Evolutionary conservation across 2,888 invertebrate genomes (phyloP).

Genomic region (Drosophila seclusa): DNA sequence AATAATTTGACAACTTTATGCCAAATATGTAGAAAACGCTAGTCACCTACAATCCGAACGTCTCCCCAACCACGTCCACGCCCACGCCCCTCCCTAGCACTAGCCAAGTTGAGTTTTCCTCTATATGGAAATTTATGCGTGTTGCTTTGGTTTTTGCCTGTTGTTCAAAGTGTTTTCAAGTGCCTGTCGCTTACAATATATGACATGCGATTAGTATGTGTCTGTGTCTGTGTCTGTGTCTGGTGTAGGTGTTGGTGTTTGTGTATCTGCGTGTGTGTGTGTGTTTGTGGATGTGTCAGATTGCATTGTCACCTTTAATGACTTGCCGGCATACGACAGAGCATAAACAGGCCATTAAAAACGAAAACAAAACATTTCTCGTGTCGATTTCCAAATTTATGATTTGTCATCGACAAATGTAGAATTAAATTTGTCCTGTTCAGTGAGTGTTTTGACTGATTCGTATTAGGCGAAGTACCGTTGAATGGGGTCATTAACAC

Average conservation of each 20-base stretch:
- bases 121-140: conserved; percentile 59
- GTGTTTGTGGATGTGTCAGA: conserved; percentile 42
- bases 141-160: conserved; percentile 46
- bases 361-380: conserved; percentile 39
- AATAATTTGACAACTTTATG: conserved; percentile 63
- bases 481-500: conserved; percentile 24
- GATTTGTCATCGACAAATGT: conserved; percentile 45
- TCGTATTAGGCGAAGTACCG: conserved; percentile 8
- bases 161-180: conserved; percentile 58
- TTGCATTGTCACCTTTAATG: conserved; percentile 78
- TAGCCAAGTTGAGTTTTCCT: conserved; percentile 22
- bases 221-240: conserved; percentile 1
- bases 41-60: neutral
- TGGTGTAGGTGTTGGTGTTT: neutral
- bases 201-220: conserved; percentile 62
- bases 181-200: conserved; percentile 65
- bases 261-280: conserved; percentile 7
- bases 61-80: neutral
- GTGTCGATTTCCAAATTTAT: conserved; percentile 64
- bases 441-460: conserved; percentile 26
- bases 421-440: neutral
- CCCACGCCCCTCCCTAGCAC: too few relatives aligned
- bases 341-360: conserved; percentile 78
- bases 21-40: conserved; percentile 44
- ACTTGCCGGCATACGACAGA: conserved; percentile 61